phyloP scores from a whole-genome alignment of 2,113 vertebrate species.

The Erinaceus europaeus region DNA sequence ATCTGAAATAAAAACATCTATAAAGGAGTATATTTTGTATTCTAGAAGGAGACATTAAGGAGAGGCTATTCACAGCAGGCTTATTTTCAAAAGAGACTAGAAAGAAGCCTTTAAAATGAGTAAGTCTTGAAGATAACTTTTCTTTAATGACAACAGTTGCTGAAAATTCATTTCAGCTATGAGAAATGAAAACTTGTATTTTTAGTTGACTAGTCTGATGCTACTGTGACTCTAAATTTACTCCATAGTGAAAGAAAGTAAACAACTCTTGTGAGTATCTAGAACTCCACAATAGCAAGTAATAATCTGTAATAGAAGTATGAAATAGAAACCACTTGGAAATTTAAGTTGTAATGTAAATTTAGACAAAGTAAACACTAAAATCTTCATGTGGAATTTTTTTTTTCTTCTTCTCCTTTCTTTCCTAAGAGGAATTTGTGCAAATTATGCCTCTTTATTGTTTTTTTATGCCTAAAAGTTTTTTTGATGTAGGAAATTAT shows the following conservation, averaged over 20 bases:
- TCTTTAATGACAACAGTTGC: constrained; percentile 11
- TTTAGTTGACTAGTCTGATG: constrained; percentile 28
- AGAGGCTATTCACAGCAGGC: constrained; percentile 37
- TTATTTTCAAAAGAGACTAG: constrained; percentile 8
- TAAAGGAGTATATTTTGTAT: constrained; percentile 41
- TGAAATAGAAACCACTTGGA: not conserved
- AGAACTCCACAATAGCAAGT: not conserved
- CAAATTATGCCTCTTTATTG: not conserved
- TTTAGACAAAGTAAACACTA: not conserved
- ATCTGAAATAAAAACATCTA: constrained; percentile 40
- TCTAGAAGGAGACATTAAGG: not conserved
- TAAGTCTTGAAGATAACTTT: constrained; percentile 32
- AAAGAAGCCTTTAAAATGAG: constrained; percentile 53
- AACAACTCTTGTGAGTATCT: constrained; percentile 31
- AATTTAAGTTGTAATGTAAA: not conserved
- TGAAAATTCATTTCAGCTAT: constrained; percentile 38
- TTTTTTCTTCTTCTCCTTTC: too few species aligned
- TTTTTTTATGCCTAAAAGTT: not conserved
- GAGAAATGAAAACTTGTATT: constrained; percentile 34
- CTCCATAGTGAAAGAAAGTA: not conserved
- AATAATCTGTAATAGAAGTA: not conserved
- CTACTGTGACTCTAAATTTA: constrained; percentile 32
- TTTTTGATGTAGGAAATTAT: not conserved
- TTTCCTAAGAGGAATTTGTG: not conserved
- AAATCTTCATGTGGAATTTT: not conserved